Evolutionary conservation across 2,888 invertebrate genomes (phyloP).

Genomic region (Eustalomyia histrio): DNA sequence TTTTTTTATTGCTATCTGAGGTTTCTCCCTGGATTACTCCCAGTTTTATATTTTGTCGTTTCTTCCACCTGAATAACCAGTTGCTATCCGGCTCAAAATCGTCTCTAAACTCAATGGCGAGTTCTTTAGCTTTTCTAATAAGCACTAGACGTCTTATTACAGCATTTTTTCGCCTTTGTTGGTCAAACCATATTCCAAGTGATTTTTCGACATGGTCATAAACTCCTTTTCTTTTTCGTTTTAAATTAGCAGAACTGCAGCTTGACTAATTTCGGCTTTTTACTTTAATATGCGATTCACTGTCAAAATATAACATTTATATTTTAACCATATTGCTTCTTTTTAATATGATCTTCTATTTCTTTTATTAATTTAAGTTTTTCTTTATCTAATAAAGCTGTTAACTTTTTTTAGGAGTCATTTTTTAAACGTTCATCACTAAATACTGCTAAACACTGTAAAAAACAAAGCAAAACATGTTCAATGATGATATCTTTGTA

Average conservation of each 20-base stretch:
- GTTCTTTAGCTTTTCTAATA: constrained; percentile 41
- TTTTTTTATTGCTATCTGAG: constrained; percentile 15
- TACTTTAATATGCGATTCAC: no score
- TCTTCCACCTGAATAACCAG: constrained; percentile 39
- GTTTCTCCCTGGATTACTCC: constrained; percentile 33
- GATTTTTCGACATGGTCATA: constrained; percentile 43
- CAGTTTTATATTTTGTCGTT: constrained; percentile 46
- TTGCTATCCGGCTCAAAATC: no score
- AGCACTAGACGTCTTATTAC: constrained; percentile 28
- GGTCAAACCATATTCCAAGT: constrained; percentile 47
- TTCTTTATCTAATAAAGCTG: no score
- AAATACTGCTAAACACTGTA: no score
- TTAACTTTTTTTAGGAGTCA: no score
- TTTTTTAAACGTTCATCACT: no score
- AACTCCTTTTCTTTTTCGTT: constrained; percentile 24
- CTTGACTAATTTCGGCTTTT: not conserved
- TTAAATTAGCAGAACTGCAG: constrained; percentile 7
- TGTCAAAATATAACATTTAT: no score
- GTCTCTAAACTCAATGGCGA: constrained; percentile 7
- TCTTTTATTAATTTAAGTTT: no score
- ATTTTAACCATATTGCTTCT: no score
- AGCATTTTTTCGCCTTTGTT: constrained; percentile 35
- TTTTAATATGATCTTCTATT: no score
- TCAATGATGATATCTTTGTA: no score
- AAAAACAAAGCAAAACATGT: no score